Evolutionary conservation across 2,113 vertebrate species (phyloP).

Genomic region (Maccullochella peelii): DNA sequence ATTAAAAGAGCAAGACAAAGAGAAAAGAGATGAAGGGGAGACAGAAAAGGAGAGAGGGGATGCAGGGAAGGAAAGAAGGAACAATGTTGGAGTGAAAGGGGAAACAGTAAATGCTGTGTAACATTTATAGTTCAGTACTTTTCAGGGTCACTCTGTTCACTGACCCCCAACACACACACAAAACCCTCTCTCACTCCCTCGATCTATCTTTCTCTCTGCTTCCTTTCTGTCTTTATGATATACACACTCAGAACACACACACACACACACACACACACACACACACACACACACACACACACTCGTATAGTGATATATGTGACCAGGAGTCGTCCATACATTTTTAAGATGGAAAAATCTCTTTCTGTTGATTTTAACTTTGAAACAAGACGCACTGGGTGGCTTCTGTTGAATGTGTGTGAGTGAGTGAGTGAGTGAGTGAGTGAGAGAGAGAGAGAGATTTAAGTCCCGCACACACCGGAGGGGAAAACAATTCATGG

Average conservation of each 20-base stretch:
- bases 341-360: slow-evolving; percentile 62
- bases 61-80: neutral
- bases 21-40: neutral
- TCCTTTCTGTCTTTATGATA: slow-evolving; percentile 25
- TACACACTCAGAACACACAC: slow-evolving; percentile 3
- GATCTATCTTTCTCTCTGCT: neutral
- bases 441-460: neutral
- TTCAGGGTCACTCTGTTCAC: slow-evolving; percentile 70
- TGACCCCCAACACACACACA: slow-evolving; percentile 62
- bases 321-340: slow-evolving; percentile 33
- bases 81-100: slow-evolving; percentile 15
- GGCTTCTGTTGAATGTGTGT: slow-evolving; percentile 25
- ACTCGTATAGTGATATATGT: slow-evolving; percentile 16
- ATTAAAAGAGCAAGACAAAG: neutral
- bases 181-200: neutral
- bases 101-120: slow-evolving; percentile 58
- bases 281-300: slow-evolving; percentile 13
- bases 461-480: no score
- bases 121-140: slow-evolving; percentile 71
- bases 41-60: neutral
- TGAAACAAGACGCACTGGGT: slow-evolving; percentile 52
- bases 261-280: slow-evolving; percentile 11
- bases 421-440: no score
- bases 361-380: slow-evolving; percentile 57
- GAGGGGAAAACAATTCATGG: no score